A percentile compares a stretch with the other conserved stretches of the same genome.
phyloP scores from a whole-genome alignment of 2,113 vertebrate species.

The Callionymus lyra region DNA sequence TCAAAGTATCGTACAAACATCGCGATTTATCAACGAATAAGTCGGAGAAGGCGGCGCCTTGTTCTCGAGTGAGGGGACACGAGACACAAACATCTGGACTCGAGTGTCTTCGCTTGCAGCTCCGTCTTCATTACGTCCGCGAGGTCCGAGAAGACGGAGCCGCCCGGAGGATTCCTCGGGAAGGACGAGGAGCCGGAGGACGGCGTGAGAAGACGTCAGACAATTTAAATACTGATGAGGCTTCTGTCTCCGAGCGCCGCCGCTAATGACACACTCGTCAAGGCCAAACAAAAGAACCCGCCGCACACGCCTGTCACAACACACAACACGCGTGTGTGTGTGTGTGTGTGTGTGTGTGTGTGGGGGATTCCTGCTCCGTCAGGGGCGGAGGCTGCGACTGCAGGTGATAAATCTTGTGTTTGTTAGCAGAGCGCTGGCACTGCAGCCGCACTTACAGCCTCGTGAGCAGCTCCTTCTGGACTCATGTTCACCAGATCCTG shows the following conservation, averaged over 20 bases:
- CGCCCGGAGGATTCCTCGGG: constrained; percentile 13
- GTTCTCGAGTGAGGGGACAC: not conserved
- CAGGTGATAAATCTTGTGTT: constrained; percentile 36
- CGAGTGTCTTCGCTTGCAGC: too few species aligned
- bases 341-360: constrained; percentile 55
- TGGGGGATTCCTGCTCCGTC: constrained; percentile 49
- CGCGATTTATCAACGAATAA: too few species aligned
- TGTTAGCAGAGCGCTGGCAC: constrained; percentile 26
- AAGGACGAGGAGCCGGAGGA: constrained; percentile 5
- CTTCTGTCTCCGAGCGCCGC: constrained; percentile 75
- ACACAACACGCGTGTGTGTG: constrained; percentile 48
- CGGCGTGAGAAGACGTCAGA: constrained; percentile 66
- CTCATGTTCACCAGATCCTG: constrained; percentile 46
- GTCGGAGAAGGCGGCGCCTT: too few species aligned
- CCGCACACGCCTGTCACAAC: constrained; percentile 73
- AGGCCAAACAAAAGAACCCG: constrained; percentile 87
- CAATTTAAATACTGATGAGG: constrained; percentile 95
- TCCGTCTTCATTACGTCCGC: not conserved
- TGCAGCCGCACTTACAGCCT: constrained; percentile 46
- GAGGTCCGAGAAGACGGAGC: constrained; percentile 5
- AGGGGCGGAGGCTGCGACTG: constrained; percentile 53
- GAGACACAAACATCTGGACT: not conserved
- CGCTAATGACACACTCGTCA: constrained; percentile 84
- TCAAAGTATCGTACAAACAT: too few species aligned
- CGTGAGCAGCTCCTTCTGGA: constrained; percentile 7